phyloP scores from a whole-genome alignment of 2,113 vertebrate genomes.

The Glaucomys volans region DNA sequence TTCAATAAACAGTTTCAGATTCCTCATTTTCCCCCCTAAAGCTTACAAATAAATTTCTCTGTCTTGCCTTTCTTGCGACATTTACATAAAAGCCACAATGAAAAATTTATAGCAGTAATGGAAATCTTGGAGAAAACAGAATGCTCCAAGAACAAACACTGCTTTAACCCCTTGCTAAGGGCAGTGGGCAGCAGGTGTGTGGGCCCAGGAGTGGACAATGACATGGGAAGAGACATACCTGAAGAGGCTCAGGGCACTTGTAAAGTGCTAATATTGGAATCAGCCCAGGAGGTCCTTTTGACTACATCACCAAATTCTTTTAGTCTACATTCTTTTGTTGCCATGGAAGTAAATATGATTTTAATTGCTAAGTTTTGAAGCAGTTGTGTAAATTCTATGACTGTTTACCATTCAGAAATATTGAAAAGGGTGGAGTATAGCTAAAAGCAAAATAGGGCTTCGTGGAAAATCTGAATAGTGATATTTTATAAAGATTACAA shows the following conservation, averaged over 20 bases:
- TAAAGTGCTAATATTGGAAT: neutral
- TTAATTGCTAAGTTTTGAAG: constrained; percentile 39
- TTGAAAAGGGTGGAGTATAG: neutral
- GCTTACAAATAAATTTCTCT: constrained; percentile 80
- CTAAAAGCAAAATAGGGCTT: constrained; percentile 9
- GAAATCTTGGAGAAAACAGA: constrained; percentile 66
- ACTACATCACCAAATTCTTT: neutral
- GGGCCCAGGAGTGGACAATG: rapidly evolving
- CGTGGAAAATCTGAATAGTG: neutral
- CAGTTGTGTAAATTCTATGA: neutral
- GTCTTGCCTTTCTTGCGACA: constrained; percentile 74
- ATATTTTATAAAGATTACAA: constrained; percentile 7
- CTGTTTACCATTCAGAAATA: constrained; percentile 42
- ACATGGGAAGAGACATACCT: rapidly evolving
- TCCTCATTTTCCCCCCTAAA: constrained; percentile 68
- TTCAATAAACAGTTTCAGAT: constrained; percentile 75
- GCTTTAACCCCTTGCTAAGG: constrained; percentile 28
- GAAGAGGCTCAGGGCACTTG: neutral
- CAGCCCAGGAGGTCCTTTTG: no score
- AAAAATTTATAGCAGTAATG: constrained; percentile 77
- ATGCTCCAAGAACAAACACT: neutral
- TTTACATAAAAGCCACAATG: constrained; percentile 80
- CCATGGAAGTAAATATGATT: neutral
- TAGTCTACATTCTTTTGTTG: neutral
- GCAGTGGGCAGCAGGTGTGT: rapidly evolving